Base-by-base conservation (phyloP, 2,888 invertebrate genomes). In the Leptopilina myrica region DNA sequence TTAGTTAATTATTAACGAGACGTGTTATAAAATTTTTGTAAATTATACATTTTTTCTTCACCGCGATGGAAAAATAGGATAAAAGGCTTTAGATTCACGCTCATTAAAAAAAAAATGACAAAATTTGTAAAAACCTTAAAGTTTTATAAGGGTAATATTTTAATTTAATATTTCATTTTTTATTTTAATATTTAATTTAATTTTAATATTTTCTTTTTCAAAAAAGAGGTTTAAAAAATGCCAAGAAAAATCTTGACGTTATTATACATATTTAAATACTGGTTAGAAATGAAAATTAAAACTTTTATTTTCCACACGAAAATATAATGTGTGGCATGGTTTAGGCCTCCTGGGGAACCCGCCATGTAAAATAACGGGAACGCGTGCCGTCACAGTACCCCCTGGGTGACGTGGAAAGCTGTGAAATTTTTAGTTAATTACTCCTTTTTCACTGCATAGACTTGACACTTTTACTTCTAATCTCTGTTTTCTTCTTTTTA, bases 281-380 rank as follows among this genome's bases (percentile, higher is more conserved):
- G 73, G 73, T 56, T 73, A 56, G 73, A 73, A 73, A 53, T n/a
- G n/a, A 8, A 73, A 56, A 56, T 7, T 1, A 56, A 4, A 5
- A 33, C 9, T 40, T 56, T 59, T 75, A 66, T 67, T 78, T 79
- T 85, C 87, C 87, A 86, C 86, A 87, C 84, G 82, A 73, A n/a
- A 73, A 79, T 49, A 49, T 49, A 11, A 49, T 81, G 87, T 88
- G 88, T 88, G 88, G 86, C 91, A 91, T 91, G 91, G 91, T 91
- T 90, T 91, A 91, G 91, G 91, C 91, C 91, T 91, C 88, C 90
- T 90, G 91, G 91, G 91, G 91, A 91, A 83, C 91, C 91, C 91
- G 91, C 91, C 91, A 91, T 91, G 91, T 91, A 91, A 91, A 91
- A 91, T 83, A 91, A 91, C 86, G 91, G 91, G 91, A 91, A 91